phyloP scores from a whole-genome alignment of 2,113 vertebrate genomes.

The Trogon melanurus region DNA sequence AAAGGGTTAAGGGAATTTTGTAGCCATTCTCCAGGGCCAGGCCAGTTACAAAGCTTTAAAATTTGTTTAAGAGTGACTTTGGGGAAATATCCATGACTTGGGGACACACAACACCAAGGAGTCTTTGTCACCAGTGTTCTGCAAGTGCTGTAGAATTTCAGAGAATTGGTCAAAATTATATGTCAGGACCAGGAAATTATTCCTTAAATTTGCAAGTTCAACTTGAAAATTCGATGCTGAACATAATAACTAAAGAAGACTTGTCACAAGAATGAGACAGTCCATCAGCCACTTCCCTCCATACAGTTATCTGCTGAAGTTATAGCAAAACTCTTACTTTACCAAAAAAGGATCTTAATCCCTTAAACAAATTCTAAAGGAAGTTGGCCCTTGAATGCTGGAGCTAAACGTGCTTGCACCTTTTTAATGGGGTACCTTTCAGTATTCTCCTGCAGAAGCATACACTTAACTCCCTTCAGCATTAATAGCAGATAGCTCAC shows the following conservation, averaged over 20 bases:
- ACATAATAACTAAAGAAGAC: not conserved
- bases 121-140: not conserved
- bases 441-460: constrained; percentile 57
- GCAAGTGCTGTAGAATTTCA: not conserved
- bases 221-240: not conserved
- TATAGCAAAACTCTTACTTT: constrained; percentile 43
- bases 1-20: constrained; percentile 7
- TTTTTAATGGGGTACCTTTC: constrained; percentile 66
- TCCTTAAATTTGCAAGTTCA: not conserved
- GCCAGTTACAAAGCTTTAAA: not conserved
- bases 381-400: constrained; percentile 53
- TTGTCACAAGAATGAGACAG: not conserved
- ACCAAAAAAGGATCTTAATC: not conserved
- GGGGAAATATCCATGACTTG: not conserved
- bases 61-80: not conserved
- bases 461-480: constrained; percentile 72
- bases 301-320: not conserved
- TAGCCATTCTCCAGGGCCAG: not conserved
- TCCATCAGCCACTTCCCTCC: not conserved
- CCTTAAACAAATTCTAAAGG: constrained; percentile 26
- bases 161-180: not conserved
- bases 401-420: constrained; percentile 63
- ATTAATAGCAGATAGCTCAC: constrained; percentile 58
- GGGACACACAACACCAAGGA: not conserved
- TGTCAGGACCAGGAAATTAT: not conserved